Conservation (phyloP, 2,888 invertebrate genomes). For the Drosophila pullipes region DNA sequence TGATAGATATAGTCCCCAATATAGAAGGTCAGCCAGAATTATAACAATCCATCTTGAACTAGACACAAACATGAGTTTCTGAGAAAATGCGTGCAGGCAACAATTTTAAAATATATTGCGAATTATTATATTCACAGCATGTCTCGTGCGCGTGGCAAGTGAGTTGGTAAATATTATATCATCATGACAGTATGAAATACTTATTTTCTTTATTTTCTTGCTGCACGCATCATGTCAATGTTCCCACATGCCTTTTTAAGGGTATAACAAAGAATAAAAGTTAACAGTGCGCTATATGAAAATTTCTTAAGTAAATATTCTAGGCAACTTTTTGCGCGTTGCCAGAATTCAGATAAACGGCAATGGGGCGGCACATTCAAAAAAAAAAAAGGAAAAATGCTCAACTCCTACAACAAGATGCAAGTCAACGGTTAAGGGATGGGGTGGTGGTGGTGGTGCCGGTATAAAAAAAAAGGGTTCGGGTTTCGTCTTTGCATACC, state of each 20-base stretch:
- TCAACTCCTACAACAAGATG: slow-evolving; percentile 22
- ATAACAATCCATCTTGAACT: not conserved
- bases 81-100: not conserved
- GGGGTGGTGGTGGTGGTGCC: too few species aligned
- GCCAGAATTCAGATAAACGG: slow-evolving; percentile 41
- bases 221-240: slow-evolving; percentile 25
- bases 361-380: slow-evolving; percentile 57
- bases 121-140: not conserved
- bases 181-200: slow-evolving; percentile 20
- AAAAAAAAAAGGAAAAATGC: slow-evolving; percentile 7
- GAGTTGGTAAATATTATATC: slow-evolving; percentile 22
- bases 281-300: slow-evolving; percentile 45
- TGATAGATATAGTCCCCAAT: not conserved
- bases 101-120: not conserved
- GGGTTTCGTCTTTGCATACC: slow-evolving; percentile 25
- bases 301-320: slow-evolving; percentile 66
- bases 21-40: not conserved
- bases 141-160: not conserved
- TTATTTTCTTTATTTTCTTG: not conserved
- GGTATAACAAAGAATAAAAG: slow-evolving; percentile 39
- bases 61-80: not conserved
- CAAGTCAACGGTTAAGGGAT: slow-evolving; percentile 21
- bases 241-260: slow-evolving; percentile 27
- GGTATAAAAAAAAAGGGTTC: slow-evolving; percentile 34
- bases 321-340: slow-evolving; percentile 54